A percentile compares a stretch with the other conserved stretches of the same genome.
phyloP scores from a whole-genome alignment of 53 echinoderm and acorn worm genomes.

The Henricia sp. region DNA sequence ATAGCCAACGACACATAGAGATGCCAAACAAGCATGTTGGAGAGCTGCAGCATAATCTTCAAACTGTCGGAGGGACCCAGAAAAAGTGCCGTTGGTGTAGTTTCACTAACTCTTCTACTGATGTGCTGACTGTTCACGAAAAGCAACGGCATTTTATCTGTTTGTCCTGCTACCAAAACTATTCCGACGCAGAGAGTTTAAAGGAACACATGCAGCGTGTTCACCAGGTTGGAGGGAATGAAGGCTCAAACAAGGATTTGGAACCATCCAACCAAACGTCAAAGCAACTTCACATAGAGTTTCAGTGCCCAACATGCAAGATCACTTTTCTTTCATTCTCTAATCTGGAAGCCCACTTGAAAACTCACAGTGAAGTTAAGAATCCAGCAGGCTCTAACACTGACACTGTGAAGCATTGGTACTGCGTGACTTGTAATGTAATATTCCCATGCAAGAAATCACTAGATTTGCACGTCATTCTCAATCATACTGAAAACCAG shows the following conservation, averaged over 20 bases:
- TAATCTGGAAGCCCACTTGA: background rate
- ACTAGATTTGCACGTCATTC: conserved; percentile 41
- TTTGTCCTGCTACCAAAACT: conserved; percentile 13
- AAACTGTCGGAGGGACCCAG: background rate
- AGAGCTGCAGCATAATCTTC: too few relatives aligned
- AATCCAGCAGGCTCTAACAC: background rate
- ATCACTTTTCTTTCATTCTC: background rate
- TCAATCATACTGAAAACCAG: conserved; percentile 26
- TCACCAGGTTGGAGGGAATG: background rate
- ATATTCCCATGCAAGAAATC: conserved; percentile 40
- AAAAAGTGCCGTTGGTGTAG: conserved; percentile 24
- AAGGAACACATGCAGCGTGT: conserved; percentile 4
- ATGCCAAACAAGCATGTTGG: too few relatives aligned
- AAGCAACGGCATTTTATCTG: conserved; percentile 18
- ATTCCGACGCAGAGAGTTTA: conserved; percentile 16
- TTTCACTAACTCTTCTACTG: conserved; percentile 1
- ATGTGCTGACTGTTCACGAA: conserved; percentile 22
- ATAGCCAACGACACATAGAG: too few relatives aligned
- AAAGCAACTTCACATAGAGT: background rate
- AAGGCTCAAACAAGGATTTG: background rate
- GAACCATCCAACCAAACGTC: background rate
- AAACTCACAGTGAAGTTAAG: background rate
- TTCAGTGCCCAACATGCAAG: background rate
- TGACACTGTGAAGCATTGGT: conserved; percentile 43
- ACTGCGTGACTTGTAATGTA: conserved; percentile 51